These are phyloP conservation scores for Psilopogon haemacephalus DNA, from an alignment of 2,113 vertebrate species.

Conservation along the genomic window DNA sequence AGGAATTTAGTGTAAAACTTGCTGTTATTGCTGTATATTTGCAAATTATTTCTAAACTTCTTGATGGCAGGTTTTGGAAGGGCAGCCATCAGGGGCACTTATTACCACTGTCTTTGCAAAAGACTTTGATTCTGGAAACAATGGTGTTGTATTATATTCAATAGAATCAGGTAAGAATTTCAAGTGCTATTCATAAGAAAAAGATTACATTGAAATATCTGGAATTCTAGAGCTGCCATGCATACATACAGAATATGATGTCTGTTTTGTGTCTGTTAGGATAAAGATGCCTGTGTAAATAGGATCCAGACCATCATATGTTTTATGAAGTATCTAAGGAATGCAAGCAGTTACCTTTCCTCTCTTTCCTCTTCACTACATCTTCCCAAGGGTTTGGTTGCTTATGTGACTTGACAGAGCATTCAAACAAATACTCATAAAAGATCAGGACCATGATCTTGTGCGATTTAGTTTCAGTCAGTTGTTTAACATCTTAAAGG, in stretches of 20 bases:
- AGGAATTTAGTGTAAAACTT: neutral
- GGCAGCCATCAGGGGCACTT: slow-evolving; percentile 77
- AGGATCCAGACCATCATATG: neutral
- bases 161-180: slow-evolving; percentile 79
- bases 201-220: neutral
- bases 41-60: slow-evolving; percentile 15
- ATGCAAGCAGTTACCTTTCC: neutral
- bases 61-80: slow-evolving; percentile 83
- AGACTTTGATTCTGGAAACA: slow-evolving; percentile 87
- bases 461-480: neutral
- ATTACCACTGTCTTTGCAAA: slow-evolving; percentile 87
- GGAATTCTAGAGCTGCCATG: neutral
- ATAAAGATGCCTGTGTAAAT: neutral
- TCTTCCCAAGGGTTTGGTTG: neutral
- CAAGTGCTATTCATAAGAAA: neutral
- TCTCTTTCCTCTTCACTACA: rapidly evolving
- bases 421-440: neutral
- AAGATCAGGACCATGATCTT: neutral
- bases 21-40: neutral
- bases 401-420: neutral
- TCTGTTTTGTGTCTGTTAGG: neutral
- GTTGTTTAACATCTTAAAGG: neutral
- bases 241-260: neutral
- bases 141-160: slow-evolving; percentile 82
- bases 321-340: neutral